These are phyloP conservation scores for Spicauda simplicius DNA, from an alignment of 2,888 invertebrate species.

Conservation along the genomic window DNA sequence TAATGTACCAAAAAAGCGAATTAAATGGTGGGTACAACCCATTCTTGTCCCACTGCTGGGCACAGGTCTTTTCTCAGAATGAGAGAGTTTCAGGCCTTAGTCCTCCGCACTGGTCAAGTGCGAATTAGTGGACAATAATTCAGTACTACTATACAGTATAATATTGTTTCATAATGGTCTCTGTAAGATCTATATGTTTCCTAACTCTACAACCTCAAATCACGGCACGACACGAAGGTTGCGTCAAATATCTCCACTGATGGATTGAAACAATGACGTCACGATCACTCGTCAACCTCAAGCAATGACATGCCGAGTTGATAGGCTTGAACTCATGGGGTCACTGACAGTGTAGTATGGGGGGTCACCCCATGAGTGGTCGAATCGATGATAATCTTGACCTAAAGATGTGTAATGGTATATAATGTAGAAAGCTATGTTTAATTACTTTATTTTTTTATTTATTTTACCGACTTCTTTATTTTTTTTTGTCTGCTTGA, in stretches of 20 bases:
- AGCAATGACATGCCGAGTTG: slow-evolving; percentile 43
- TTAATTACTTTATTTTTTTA: no score
- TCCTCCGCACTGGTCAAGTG: no score
- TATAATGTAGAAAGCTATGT: background rate
- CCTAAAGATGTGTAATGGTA: background rate
- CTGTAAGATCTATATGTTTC: background rate
- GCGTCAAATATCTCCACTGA: slow-evolving; percentile 61
- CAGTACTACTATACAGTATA: no score
- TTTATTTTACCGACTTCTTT: no score
- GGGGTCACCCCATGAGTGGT: background rate
- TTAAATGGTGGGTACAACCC: no score
- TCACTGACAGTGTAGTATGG: slow-evolving; percentile 37
- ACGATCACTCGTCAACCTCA: slow-evolving; percentile 66
- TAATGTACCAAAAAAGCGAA: no score
- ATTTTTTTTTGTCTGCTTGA: no score
- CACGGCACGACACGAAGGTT: slow-evolving; percentile 57
- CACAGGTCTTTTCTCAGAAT: no score
- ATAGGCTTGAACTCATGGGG: slow-evolving; percentile 59
- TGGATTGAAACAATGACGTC: slow-evolving; percentile 78
- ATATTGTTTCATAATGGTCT: no score
- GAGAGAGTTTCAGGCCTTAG: no score
- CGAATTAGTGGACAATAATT: no score
- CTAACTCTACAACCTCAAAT: slow-evolving; percentile 39
- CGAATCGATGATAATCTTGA: background rate
- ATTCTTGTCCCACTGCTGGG: no score